Base-by-base conservation (phyloP, 2,888 invertebrate genomes). In the Nomada goodeniana region DNA sequence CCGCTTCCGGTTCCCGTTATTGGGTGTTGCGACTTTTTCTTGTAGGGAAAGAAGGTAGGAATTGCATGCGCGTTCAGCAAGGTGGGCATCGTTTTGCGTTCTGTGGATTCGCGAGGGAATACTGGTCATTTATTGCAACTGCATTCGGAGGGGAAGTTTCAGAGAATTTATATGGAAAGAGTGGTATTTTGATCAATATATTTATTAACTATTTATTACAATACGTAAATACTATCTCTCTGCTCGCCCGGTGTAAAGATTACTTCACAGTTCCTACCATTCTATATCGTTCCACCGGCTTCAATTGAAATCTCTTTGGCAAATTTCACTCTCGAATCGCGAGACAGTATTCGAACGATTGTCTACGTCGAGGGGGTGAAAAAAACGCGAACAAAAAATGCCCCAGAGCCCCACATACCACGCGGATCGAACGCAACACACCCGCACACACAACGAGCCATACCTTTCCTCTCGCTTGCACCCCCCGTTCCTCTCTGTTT, bases 361-460 rank as follows among this genome's bases (percentile, higher is more conserved):
- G 42, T 42, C 42, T 7, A 65, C 29, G 53, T 18, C 20, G 15
- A 47, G 36, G 59, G 55, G 18, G 42, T 47, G 73, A 67, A 69
- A 80, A 70, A 81, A 80, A 75, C 72, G 67, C 70, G 75, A 76
- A 73, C 76, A 76, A 85, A 92, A 91, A 92, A 91, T 91, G 91
- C 78, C 91, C 92, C 86, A 91, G 88, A 91, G 89, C 91, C 90
- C 91, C 89, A 92, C 83, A 92, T 91, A 90, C 87, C 84, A 85
- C 26, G 47, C 65, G 75, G 80, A 86, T 86, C 86, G 85, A 88
- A 86, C 75, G 71, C 72, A 69, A 57, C 68, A 74, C 76, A 64
- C 65, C 18, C 76, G 77, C 73, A 61, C 64, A 64, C 69, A 68
- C n/a, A 60, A 55, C 68, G 5, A 55, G 70, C 52, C 36, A 11